Conservation (phyloP, 2,797 vertebrate species). For the Acestrorhynchus altus region DNA sequence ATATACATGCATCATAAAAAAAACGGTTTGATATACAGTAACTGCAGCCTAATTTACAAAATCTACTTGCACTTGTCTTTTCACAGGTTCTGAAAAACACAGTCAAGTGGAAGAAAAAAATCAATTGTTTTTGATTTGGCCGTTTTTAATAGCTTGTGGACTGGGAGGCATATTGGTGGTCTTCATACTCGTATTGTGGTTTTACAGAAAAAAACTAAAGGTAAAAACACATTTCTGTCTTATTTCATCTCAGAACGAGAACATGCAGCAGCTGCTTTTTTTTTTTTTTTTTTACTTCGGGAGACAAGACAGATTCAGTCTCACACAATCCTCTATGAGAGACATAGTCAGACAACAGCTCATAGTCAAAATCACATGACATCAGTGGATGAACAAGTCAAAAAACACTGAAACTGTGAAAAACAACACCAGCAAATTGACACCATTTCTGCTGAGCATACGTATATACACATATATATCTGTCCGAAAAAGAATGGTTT, state of each 20-base stretch:
- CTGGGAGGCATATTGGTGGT: background rate
- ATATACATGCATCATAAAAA: no score
- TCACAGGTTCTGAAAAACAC: slow-evolving; percentile 6
- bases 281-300: no score
- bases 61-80: background rate
- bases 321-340: no score
- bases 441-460: no score
- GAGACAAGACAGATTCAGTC: no score
- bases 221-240: background rate
- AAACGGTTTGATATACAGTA: background rate
- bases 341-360: no score
- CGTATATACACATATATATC: no score
- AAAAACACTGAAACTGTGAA: no score
- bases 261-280: background rate
- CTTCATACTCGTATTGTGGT: background rate
- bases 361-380: no score
- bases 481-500: no score
- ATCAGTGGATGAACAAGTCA: no score
- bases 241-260: background rate
- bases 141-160: background rate
- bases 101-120: rapidly evolving
- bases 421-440: no score
- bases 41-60: background rate
- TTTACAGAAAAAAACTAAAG: slow-evolving; percentile 15
- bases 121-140: background rate